Percentiles rank a stretch among this genome's conserved stretches.
Evolutionary conservation across 1,140 invertebrate species (phyloP).

Genomic region (Aplysia californica): DNA sequence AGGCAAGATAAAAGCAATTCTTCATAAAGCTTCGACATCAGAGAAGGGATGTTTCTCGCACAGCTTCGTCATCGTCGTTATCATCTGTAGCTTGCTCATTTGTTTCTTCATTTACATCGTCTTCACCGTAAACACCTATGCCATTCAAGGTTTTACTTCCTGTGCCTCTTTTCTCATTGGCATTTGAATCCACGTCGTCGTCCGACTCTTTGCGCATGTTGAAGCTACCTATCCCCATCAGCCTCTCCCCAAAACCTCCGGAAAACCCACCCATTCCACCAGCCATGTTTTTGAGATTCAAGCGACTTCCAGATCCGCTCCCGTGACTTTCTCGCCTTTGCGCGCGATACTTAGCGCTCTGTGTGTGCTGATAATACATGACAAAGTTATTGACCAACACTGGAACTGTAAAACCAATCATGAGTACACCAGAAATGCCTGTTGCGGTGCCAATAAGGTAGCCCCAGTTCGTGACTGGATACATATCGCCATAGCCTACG

Average conservation of each 20-base stretch:
- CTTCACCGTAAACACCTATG: background rate
- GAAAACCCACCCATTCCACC: too few species aligned
- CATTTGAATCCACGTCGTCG: background rate
- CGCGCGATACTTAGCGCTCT: too few species aligned
- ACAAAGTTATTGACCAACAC: conserved; percentile 67
- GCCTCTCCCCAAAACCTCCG: background rate
- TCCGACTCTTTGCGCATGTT: background rate
- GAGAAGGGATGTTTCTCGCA: too few species aligned
- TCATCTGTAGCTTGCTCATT: too few species aligned
- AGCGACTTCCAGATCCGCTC: too few species aligned
- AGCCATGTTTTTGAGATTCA: too few species aligned
- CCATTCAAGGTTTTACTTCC: background rate
- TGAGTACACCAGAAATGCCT: conserved; percentile 99
- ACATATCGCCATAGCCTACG: conserved; percentile 97
- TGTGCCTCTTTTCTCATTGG: background rate
- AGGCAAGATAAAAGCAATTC: too few species aligned
- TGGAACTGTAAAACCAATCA: conserved; percentile 97
- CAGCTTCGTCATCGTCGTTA: background rate
- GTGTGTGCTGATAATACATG: conserved; percentile 85
- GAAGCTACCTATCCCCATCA: background rate
- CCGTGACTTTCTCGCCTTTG: background rate
- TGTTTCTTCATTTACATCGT: background rate
- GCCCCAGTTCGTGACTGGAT: conserved; percentile 54
- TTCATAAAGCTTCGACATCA: too few species aligned
- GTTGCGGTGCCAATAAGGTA: conserved; percentile 69